These are phyloP conservation scores for Vireo griseus DNA, from an alignment of 2,797 vertebrate species.

Conservation along the genomic window DNA sequence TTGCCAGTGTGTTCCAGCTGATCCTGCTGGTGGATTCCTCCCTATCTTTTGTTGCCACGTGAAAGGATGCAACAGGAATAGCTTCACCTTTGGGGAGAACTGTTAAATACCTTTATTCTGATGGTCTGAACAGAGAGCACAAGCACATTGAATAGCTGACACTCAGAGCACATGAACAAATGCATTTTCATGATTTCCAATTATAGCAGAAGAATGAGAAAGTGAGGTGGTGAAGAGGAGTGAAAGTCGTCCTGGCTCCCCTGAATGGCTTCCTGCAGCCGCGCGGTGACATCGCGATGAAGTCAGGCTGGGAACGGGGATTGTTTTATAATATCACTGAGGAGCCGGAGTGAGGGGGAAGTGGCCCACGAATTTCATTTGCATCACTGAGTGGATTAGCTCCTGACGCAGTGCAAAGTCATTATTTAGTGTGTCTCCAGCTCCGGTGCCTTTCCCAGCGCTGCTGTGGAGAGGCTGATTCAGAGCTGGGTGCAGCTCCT, in stretches of 20 bases:
- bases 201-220: constrained; percentile 42
- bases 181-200: constrained; percentile 48
- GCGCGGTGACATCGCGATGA: not conserved
- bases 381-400: constrained; percentile 59
- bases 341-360: constrained; percentile 54
- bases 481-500: not conserved
- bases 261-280: constrained; percentile 1
- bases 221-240: constrained; percentile 36
- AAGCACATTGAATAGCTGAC: not conserved
- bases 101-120: not conserved
- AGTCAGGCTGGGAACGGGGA: not conserved
- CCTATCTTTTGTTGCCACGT: not conserved
- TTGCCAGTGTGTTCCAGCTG: not conserved
- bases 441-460: not conserved
- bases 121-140: not conserved
- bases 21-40: not conserved
- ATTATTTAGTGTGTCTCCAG: constrained; percentile 39
- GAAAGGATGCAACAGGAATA: not conserved
- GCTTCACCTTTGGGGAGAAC: constrained; percentile 10
- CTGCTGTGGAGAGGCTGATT: constrained; percentile 23
- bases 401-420: constrained; percentile 56
- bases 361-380: constrained; percentile 44
- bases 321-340: not conserved
- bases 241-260: not conserved
- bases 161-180: not conserved